These are phyloP conservation scores for Scylla paramamosain DNA, from an alignment of 1,140 invertebrate species.

Conservation along the genomic window DNA sequence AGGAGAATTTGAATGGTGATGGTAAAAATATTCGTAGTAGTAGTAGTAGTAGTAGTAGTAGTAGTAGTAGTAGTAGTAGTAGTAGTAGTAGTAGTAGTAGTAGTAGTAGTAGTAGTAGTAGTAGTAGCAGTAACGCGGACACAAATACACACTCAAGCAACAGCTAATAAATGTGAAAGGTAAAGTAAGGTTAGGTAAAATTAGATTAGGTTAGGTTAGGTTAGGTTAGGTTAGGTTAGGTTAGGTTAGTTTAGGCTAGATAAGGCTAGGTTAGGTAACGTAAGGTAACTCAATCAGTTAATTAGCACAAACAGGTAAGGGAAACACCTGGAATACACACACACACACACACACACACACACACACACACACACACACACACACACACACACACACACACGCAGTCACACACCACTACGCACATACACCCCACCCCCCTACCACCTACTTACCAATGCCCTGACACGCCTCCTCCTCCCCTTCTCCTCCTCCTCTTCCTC, in stretches of 20 bases:
- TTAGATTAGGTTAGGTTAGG: not conserved
- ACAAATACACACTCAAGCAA: not conserved
- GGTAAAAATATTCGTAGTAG: not conserved
- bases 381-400: not conserved
- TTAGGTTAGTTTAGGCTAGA: no score
- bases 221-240: not conserved
- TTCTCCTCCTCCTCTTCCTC: not conserved
- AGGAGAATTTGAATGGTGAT: not conserved
- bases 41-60: not conserved
- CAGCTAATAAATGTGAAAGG: not conserved
- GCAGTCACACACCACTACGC: not conserved
- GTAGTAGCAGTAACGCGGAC: not conserved
- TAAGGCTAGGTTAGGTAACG: no score
- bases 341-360: no score
- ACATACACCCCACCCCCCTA: not conserved
- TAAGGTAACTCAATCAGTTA: no score
- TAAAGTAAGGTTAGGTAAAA: not conserved
- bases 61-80: not conserved
- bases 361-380: no score
- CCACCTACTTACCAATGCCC: not conserved
- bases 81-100: slow-evolving; percentile 29
- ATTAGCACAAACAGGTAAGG: no score
- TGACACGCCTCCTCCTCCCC: not conserved
- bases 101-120: not conserved
- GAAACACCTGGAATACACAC: no score